Conservation (phyloP, 2,113 vertebrate genomes). For the Xiphophorus maculatus region DNA sequence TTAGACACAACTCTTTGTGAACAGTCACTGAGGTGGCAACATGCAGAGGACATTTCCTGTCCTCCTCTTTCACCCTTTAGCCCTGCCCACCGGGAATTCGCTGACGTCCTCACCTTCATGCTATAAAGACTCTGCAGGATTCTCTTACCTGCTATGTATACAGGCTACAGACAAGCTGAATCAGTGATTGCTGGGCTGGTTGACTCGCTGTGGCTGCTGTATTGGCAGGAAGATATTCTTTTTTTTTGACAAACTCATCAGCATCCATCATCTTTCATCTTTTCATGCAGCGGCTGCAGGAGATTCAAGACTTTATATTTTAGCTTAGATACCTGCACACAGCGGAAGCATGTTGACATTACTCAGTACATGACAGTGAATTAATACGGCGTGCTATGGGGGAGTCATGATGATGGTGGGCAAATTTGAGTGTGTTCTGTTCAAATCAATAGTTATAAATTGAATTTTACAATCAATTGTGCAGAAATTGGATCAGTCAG, state of each 20-base stretch:
- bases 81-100: conserved; percentile 19
- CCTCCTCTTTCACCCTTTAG: conserved; percentile 14
- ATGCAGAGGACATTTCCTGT: conserved; percentile 6
- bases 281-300: conserved; percentile 8
- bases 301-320: conserved; percentile 18
- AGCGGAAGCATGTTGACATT: neutral
- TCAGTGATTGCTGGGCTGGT: conserved; percentile 29
- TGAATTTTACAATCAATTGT: neutral
- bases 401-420: neutral
- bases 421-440: neutral
- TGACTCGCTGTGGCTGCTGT: neutral
- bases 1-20: too few relatives aligned
- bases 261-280: conserved; percentile 37
- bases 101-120: conserved; percentile 53
- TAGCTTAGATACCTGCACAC: neutral
- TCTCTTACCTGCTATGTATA: conserved; percentile 54
- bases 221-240: conserved; percentile 17
- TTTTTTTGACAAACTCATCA: conserved; percentile 28
- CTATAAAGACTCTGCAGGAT: conserved; percentile 49
- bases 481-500: too few relatives aligned
- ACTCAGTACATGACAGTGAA: neutral
- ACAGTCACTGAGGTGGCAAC: neutral
- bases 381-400: conserved; percentile 21
- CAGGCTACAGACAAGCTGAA: conserved; percentile 35
- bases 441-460: neutral